Evolutionary conservation across 2,888 invertebrate species (phyloP).

Genomic region (Yponomeuta cagnagella): DNA sequence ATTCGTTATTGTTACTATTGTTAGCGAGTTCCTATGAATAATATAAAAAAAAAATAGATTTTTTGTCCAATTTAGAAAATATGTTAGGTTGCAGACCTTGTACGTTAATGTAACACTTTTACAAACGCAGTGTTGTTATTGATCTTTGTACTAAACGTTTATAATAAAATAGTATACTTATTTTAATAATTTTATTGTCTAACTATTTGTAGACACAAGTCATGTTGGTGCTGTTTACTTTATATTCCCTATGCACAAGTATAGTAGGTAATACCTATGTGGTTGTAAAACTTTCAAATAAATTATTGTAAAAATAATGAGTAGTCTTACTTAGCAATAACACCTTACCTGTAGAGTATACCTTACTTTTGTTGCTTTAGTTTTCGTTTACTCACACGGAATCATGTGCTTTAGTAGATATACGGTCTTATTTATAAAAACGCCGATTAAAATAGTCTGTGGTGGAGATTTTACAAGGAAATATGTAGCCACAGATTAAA

Average conservation of each 20-base stretch:
- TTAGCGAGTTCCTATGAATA: neutral
- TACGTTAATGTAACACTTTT: neutral
- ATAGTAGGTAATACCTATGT: conserved; percentile 5
- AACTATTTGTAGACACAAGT: neutral
- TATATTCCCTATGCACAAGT: conserved; percentile 7
- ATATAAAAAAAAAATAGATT: neutral
- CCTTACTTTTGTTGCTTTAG: conserved; percentile 15
- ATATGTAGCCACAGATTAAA: no score
- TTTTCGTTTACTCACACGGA: conserved; percentile 32
- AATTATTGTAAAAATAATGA: conserved; percentile 20
- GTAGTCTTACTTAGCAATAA: conserved; percentile 31
- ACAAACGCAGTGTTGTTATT: neutral
- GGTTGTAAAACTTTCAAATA: conserved; percentile 19
- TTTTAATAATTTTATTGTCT: neutral
- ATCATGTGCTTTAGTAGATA: conserved; percentile 30
- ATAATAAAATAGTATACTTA: neutral
- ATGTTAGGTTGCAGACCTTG: neutral
- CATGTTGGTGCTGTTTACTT: conserved; percentile 18
- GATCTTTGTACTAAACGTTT: neutral
- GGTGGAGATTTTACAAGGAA: no score
- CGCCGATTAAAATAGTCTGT: no score
- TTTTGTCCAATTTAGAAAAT: neutral
- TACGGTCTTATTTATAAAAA: neutral
- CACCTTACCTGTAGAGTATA: conserved; percentile 17
- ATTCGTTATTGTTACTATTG: neutral